A percentile compares a stretch with the other conserved stretches of the same genome.
Evolutionary conservation across 2,113 vertebrate species (phyloP).

Genomic region (Neogobius melanostomus): DNA sequence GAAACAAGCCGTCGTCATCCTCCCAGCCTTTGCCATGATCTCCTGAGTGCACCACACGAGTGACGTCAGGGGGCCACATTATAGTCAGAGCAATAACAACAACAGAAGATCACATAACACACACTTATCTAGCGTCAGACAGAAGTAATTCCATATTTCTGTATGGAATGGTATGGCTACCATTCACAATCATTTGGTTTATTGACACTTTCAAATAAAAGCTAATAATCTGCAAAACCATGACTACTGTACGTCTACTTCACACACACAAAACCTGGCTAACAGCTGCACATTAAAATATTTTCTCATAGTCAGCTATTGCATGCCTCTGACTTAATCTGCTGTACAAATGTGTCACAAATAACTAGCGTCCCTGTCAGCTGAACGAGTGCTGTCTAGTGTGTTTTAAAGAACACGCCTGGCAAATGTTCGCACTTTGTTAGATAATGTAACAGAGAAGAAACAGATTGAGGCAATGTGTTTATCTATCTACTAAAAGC

Average conservation of each 20-base stretch:
- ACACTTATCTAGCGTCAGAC: conserved; percentile 26
- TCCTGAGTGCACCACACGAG: conserved; percentile 45
- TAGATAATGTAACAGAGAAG: conserved; percentile 24
- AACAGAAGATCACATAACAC: conserved; percentile 64
- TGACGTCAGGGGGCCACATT: conserved; percentile 61
- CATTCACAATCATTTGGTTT: not conserved
- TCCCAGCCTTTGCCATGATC: conserved; percentile 49
- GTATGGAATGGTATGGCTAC: too few species aligned
- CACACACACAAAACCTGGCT: too few species aligned
- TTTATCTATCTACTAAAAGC: not conserved
- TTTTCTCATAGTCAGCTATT: conserved; percentile 44
- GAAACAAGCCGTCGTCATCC: conserved; percentile 56
- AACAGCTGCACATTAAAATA: conserved; percentile 5
- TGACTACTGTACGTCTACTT: too few species aligned
- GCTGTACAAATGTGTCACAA: conserved; percentile 50
- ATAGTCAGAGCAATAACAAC: conserved; percentile 47
- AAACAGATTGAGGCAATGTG: not conserved
- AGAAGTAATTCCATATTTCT: not conserved
- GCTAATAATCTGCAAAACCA: too few species aligned
- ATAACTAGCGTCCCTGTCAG: conserved; percentile 41
- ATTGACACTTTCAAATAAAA: not conserved
- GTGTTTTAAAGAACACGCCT: conserved; percentile 18
- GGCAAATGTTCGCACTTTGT: conserved; percentile 2
- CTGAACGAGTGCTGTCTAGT: conserved; percentile 11
- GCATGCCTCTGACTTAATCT: conserved; percentile 65